phyloP scores from a whole-genome alignment of 2,888 invertebrate genomes.

The Eupeodes luniger region DNA sequence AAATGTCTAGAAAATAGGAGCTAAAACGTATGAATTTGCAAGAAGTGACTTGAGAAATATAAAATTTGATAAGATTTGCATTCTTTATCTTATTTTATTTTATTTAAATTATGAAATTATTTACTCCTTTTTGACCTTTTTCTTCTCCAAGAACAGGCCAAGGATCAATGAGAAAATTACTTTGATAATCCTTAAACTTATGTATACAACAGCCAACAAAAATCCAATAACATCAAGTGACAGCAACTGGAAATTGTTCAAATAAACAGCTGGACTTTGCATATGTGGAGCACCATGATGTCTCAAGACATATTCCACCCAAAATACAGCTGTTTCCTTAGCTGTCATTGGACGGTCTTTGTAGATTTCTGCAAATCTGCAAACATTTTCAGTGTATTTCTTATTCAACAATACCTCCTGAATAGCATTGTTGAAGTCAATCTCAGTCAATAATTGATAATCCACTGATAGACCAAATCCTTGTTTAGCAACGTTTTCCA shows the following conservation, averaged over 20 bases:
- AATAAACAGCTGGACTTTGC: conserved; percentile 84
- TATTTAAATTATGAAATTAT: too few species aligned
- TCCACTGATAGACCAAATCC: conserved; percentile 78
- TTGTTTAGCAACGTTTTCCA: conserved; percentile 67
- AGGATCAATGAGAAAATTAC: not conserved
- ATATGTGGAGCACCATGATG: conserved; percentile 85
- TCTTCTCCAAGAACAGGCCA: not conserved
- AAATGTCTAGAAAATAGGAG: not conserved
- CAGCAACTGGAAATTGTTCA: conserved; percentile 82
- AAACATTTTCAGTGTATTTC: conserved; percentile 79
- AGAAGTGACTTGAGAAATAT: not conserved
- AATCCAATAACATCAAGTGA: conserved; percentile 49
- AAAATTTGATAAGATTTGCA: not conserved
- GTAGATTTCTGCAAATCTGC: conserved; percentile 84
- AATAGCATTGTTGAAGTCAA: not conserved
- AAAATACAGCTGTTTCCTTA: conserved; percentile 85
- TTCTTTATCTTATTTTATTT: too few species aligned
- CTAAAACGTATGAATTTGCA: not conserved
- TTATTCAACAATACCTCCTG: conserved; percentile 78
- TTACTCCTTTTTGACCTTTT: conserved; percentile 7
- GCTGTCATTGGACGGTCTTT: conserved; percentile 85
- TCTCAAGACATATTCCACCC: conserved; percentile 86
- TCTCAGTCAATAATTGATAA: conserved; percentile 68
- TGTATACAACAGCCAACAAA: not conserved
- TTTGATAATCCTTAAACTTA: not conserved